Percentiles rank a stretch among this genome's conserved stretches.
These are phyloP conservation scores for Clarias laeviceps DNA, from an alignment of 2,797 vertebrate species.

Conservation along the genomic window DNA sequence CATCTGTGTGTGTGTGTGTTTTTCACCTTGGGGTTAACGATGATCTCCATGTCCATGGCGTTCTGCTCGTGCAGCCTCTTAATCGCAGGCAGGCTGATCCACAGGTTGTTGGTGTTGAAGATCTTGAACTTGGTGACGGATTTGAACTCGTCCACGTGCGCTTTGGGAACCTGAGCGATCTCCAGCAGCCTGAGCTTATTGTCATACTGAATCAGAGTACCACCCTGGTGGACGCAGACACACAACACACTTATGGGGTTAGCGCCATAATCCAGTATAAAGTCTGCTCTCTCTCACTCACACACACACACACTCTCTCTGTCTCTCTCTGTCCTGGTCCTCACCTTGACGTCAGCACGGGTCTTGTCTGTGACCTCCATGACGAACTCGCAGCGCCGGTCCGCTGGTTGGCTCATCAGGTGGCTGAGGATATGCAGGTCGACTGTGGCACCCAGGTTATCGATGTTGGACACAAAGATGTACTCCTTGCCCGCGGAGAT, in stretches of 20 bases:
- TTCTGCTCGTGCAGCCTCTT: conserved; percentile 85
- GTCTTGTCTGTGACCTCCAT: conserved; percentile 93
- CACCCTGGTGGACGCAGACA: conserved; percentile 71
- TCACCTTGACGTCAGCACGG: conserved; percentile 88
- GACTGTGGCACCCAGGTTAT: conserved; percentile 88
- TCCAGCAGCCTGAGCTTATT: conserved; percentile 86
- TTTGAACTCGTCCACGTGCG: conserved; percentile 88
- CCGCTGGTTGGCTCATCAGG: conserved; percentile 83
- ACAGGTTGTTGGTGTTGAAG: conserved; percentile 90
- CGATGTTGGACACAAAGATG: conserved; percentile 90
- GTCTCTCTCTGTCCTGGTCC: neutral
- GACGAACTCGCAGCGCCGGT: conserved; percentile 85
- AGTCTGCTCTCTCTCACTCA: neutral
- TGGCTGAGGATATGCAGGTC: conserved; percentile 89
- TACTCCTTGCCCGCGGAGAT: conserved; percentile 85
- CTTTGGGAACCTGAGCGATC: conserved; percentile 88
- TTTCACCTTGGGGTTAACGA: conserved; percentile 86
- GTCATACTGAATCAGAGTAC: conserved; percentile 84
- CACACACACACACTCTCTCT: neutral
- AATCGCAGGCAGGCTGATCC: conserved; percentile 84
- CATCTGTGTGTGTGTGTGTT: neutral
- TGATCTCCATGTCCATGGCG: conserved; percentile 87
- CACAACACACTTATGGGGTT: neutral
- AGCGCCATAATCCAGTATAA: neutral
- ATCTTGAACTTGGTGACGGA: conserved; percentile 92